Percentiles rank a stretch among this genome's conserved stretches.
phyloP scores from a whole-genome alignment of 2,797 vertebrate genomes.

The Chiloscyllium punctatum region DNA sequence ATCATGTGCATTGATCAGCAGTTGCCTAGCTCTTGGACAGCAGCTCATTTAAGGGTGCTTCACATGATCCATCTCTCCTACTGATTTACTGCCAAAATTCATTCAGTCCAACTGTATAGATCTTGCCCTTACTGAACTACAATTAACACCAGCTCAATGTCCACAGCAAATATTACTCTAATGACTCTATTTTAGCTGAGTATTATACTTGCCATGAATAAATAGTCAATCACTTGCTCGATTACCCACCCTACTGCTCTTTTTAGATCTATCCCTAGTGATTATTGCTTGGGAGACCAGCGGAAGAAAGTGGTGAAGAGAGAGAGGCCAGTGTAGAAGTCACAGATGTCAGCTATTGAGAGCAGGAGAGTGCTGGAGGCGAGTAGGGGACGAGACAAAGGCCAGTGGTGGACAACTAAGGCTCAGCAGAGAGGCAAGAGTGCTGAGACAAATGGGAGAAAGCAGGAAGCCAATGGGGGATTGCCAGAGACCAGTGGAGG shows the following conservation, averaged over 20 bases:
- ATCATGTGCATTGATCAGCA: neutral
- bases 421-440: no score
- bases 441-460: no score
- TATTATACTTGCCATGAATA: neutral
- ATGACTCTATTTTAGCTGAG: no score
- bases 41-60: neutral
- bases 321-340: no score
- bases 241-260: neutral
- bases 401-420: no score
- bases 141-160: neutral
- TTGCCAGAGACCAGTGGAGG: no score
- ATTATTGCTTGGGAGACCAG: neutral
- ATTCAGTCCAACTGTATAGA: neutral
- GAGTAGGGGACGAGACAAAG: no score
- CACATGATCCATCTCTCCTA: neutral
- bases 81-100: neutral
- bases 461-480: no score
- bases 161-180: no score
- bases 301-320: no score
- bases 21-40: neutral
- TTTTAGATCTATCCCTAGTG: neutral
- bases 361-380: no score
- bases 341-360: no score
- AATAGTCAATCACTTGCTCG: neutral
- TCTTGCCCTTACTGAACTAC: neutral